Conservation (phyloP, 2,113 vertebrate species). For the Emydocephalus ijimae region DNA sequence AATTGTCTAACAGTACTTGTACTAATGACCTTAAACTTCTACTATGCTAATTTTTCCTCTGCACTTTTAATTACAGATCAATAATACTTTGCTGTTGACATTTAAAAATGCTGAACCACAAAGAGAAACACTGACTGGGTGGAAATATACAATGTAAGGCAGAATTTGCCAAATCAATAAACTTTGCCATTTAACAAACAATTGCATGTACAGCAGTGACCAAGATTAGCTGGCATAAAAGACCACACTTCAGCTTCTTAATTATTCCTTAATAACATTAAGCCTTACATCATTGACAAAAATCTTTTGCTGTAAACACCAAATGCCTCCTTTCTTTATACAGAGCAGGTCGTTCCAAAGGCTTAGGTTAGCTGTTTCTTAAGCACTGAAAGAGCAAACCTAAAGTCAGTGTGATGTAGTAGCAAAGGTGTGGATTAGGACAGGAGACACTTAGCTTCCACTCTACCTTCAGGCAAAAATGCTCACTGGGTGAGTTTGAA, state of each 20-base stretch:
- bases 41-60: conserved; percentile 86
- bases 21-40: conserved; percentile 80
- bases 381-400: background rate
- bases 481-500: background rate
- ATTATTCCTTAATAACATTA: conserved; percentile 79
- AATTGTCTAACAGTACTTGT: conserved; percentile 76
- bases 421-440: background rate
- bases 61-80: conserved; percentile 85
- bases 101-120: conserved; percentile 88
- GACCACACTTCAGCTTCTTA: conserved; percentile 58
- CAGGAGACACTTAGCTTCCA: background rate
- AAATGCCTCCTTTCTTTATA: conserved; percentile 12
- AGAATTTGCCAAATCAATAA: conserved; percentile 89
- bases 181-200: conserved; percentile 88
- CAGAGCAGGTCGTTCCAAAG: background rate
- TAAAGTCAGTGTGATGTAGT: background rate
- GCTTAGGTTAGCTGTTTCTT: background rate
- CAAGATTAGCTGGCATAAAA: conserved; percentile 71
- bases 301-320: conserved; percentile 38
- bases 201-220: conserved; percentile 81
- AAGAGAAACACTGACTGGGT: conserved; percentile 84
- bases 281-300: conserved; percentile 56
- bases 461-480: background rate
- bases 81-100: conserved; percentile 84
- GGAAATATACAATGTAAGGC: conserved; percentile 86